Conservation (phyloP, 2,113 vertebrate genomes). For the Ammodytes dubius region DNA sequence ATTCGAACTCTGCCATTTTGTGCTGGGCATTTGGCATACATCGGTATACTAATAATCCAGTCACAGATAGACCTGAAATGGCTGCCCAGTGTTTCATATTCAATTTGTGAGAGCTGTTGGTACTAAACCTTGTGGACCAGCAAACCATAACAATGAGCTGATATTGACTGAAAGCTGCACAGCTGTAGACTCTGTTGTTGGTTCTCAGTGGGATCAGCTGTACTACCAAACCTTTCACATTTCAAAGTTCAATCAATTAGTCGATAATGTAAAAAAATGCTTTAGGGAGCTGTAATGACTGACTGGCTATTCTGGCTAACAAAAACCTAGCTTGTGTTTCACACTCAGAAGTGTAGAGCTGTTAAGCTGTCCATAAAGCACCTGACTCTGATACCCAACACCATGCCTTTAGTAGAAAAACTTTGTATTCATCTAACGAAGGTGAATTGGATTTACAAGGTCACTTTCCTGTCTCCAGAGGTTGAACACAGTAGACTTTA, state of each 20-base stretch:
- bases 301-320: neutral
- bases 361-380: slow-evolving; percentile 35
- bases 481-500: slow-evolving; percentile 31
- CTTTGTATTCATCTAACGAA: slow-evolving; percentile 57
- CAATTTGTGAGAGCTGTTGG: neutral
- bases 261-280: neutral
- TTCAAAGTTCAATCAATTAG: neutral
- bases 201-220: slow-evolving; percentile 7
- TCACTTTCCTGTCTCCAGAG: slow-evolving; percentile 51
- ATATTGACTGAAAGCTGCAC: neutral
- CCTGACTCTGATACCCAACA: slow-evolving; percentile 37
- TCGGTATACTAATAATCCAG: neutral
- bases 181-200: neutral
- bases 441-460: slow-evolving; percentile 69
- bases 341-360: neutral
- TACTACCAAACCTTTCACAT: neutral
- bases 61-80: slow-evolving; percentile 2
- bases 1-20: neutral
- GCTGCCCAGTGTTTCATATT: neutral
- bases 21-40: neutral
- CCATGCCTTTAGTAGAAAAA: slow-evolving; percentile 18
- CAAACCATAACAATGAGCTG: neutral
- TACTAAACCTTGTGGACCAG: neutral
- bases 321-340: neutral
- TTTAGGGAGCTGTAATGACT: slow-evolving; percentile 1